Percentiles rank a stretch among this genome's conserved stretches.
Evolutionary conservation across 2,113 vertebrate species (phyloP).

Genomic region (Mugil cephalus): DNA sequence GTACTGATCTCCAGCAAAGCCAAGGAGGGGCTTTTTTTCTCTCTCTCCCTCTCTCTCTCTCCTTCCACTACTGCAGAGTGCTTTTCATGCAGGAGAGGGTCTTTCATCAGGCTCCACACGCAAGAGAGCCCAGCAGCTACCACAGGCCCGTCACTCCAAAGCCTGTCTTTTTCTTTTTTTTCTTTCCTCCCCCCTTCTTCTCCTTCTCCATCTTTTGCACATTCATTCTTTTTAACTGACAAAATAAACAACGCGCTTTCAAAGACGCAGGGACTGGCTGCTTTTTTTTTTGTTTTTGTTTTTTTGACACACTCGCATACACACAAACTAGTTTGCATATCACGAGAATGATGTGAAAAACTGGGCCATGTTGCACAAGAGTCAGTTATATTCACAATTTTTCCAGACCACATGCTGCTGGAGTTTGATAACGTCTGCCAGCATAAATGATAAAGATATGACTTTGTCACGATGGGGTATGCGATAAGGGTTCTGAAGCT

Average conservation of each 20-base stretch:
- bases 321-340: conserved; percentile 41
- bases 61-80: conserved; percentile 78
- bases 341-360: conserved; percentile 29
- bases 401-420: conserved; percentile 53
- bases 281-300: not conserved
- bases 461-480: conserved; percentile 38
- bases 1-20: conserved; percentile 84
- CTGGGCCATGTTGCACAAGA: conserved; percentile 54
- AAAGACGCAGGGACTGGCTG: not conserved
- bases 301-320: not conserved
- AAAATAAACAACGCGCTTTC: conserved; percentile 32
- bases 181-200: not conserved
- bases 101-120: conserved; percentile 81
- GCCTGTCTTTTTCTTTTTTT: not conserved
- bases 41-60: conserved; percentile 36
- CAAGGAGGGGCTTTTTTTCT: conserved; percentile 72
- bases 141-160: conserved; percentile 57
- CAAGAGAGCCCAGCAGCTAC: conserved; percentile 66
- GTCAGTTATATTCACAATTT: conserved; percentile 33
- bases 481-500: conserved; percentile 28
- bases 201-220: conserved; percentile 5
- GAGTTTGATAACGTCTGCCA: conserved; percentile 34
- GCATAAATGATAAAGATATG: conserved; percentile 53
- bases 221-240: conserved; percentile 39
- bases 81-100: conserved; percentile 81